These are phyloP conservation scores for Prunella himalayana DNA, from an alignment of 2,113 vertebrate genomes.

Conservation along the genomic window DNA sequence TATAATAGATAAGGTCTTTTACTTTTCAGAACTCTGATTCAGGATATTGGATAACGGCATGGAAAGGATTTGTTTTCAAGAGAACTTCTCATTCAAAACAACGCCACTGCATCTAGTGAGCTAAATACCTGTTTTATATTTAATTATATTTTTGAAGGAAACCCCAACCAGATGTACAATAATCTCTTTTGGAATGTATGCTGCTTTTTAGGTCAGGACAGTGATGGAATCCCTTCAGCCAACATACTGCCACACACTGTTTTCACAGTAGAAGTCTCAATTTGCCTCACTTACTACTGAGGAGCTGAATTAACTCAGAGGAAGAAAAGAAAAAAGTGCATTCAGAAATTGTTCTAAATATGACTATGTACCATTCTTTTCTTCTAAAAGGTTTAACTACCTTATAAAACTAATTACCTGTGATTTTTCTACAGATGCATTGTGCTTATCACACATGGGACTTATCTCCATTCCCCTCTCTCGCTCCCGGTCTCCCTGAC, in stretches of 20 bases:
- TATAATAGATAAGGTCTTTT: not conserved
- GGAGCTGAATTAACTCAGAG: not conserved
- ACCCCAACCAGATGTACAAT: not conserved
- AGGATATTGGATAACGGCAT: not conserved
- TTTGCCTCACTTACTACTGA: not conserved
- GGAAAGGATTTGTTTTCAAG: not conserved
- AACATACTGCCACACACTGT: not conserved
- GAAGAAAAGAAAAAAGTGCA: not conserved
- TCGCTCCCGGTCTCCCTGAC: constrained; percentile 93
- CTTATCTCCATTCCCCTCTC: constrained; percentile 99
- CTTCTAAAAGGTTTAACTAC: not conserved
- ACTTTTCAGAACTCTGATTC: not conserved
- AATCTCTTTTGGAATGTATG: not conserved
- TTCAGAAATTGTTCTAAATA: not conserved
- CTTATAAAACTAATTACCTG: constrained; percentile 78
- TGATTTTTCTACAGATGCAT: constrained; percentile 95
- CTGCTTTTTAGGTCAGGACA: not conserved
- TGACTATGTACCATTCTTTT: not conserved
- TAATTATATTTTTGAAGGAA: not conserved
- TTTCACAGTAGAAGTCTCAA: not conserved
- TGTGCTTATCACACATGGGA: constrained; percentile 99
- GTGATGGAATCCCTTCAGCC: not conserved
- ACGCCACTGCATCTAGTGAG: not conserved
- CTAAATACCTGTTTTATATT: not conserved
- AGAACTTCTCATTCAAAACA: not conserved